Evolutionary conservation across 2,888 invertebrate genomes (phyloP), one percentile per base, ranked within the genome.

Genomic region (Gymnosoma rotundatum): DNA sequence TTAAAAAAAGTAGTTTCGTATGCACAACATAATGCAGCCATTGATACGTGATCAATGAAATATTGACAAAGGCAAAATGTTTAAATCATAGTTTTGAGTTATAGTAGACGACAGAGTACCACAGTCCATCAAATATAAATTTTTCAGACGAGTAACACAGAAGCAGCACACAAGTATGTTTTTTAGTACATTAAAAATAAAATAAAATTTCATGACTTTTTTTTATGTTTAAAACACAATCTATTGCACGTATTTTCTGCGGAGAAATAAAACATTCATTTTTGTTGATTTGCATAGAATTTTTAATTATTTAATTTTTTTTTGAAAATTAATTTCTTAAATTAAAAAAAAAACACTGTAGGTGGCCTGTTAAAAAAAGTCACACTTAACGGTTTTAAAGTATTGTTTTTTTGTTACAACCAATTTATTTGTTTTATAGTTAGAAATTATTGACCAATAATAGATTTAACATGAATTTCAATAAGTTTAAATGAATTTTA

Each of bases 231-330:
- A 9, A 52, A 52, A 42, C n/a, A 38, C 45, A 50, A 9, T 69
- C 21, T 45, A 52, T 60, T 66, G 64, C 83, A 83, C 83, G 83
- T 83, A 74, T n/a, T 45, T 70, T 45, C 56, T n/a, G 38, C 48
- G 60, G 45, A 50, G 50, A 74, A 69, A 66, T 42, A 32, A 58
- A 72, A 67, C 45, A 74, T 83, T 83, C 70, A 83, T 84, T 76
- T 67, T 69, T 78, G 76, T 70, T 78, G 81, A 58, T 83, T 79
- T 78, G 79, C 73, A 70, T 83, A 76, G 83, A 86, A 84, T 86
- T 86, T 83, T 79, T 84, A 86, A 86, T 86, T 86, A 81, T 66
- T 61, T 80, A 61, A 80, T 81, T 58, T 50, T 7, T 52, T 18
- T 20, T 50, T 50, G 0, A 42, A 14, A 42, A 42, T 12, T 10